Evolutionary conservation across 2,797 vertebrate species (phyloP), one percentile per base, ranked within the genome.

Genomic region (Manis crassicaudata): DNA sequence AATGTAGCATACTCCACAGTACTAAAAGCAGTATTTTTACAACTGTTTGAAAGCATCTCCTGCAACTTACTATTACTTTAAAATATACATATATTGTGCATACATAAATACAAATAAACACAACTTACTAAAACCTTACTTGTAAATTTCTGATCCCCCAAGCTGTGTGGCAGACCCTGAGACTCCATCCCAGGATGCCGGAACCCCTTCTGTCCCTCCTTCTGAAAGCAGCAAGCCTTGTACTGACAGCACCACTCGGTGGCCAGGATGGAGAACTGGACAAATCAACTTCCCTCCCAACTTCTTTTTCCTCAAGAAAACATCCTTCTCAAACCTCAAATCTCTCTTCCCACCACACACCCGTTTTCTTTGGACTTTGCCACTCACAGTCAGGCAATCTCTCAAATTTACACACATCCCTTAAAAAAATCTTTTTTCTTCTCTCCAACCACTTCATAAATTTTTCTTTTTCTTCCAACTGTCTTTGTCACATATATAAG

Each of bases 241-340:
- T 77, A 25, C 40, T 62, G 1, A 96, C 85, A 97, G 95, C 96
- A 60, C 97, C 96, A 76, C 96, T 27, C 3, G 10, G 97, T 95
- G 97, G 94, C 73, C 91, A 84, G 52, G 25, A 72, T 16, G 35
- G 88, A 81, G 97, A 96, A 96, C n/a, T 77, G 90, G 43, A 29
- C 40, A 52, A 73, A 32, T 58, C 35, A 14, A 17, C 20, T 56
- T 89, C 54, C 23, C 37, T 85, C 16, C n/a, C 35, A 88, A 70
- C 23, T 25, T 60, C 11, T 75, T 82, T 82, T 70, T 43, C 50
- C 37, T 73, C 35, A n/a, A 52, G 16, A 87, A 5, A 12, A 52
- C 8, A 27, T 7, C 29, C 9, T 25, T 62, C 12, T 12, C 62
- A 56, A 95, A 72, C 5, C 5, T 35, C 21, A 85, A 23, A 23